Conservation (phyloP, 2,113 vertebrate species). For the Austrofundulus limnaeus region DNA sequence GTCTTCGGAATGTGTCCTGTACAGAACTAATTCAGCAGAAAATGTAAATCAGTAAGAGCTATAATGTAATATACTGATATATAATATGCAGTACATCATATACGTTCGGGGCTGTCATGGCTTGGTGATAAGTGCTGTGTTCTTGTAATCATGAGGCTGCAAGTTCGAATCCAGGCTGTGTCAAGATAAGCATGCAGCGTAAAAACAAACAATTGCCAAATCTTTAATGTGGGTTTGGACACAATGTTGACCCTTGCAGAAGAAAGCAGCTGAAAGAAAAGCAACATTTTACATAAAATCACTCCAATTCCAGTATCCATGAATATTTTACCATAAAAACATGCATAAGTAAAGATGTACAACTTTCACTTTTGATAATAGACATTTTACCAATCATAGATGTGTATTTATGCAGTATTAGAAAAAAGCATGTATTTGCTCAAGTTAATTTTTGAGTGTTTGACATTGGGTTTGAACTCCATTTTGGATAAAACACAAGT, state of each 20-base stretch:
- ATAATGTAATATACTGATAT: constrained; percentile 17
- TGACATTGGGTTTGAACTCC: background rate
- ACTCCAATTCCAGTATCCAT: background rate
- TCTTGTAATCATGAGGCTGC: no score
- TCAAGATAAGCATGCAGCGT: no score
- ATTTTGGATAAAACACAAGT: background rate
- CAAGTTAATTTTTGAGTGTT: background rate
- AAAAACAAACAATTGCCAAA: no score
- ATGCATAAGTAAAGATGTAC: background rate
- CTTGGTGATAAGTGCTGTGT: no score
- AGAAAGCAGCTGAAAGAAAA: no score
- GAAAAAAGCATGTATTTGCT: background rate
- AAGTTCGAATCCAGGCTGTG: no score
- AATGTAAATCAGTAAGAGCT: constrained; percentile 43
- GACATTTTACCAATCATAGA: background rate
- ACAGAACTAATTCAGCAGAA: constrained; percentile 28
- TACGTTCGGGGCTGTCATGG: background rate
- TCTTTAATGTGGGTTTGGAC: no score
- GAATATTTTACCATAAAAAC: background rate
- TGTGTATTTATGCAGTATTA: no score
- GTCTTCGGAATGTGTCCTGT: constrained; percentile 42
- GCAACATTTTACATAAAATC: no score
- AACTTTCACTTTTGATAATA: background rate
- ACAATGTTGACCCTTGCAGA: no score
- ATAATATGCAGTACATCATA: constrained; percentile 21